Evolutionary conservation across 1,140 invertebrate genomes (phyloP), one percentile per base, ranked within the genome.

Genomic region (Drosophila jambulina): DNA sequence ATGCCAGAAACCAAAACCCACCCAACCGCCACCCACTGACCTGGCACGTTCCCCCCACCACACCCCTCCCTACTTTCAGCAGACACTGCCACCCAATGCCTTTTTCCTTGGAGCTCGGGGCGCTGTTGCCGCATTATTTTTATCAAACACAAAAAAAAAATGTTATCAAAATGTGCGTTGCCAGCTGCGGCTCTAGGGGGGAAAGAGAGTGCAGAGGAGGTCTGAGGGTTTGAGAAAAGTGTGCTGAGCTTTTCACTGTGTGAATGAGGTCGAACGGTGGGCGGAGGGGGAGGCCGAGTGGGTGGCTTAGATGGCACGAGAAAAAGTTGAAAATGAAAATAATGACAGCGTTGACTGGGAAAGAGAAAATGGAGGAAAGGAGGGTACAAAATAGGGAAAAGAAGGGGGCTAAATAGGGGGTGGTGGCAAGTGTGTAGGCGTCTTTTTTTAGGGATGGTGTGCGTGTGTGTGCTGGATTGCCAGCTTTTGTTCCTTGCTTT

Each of bases 81-180:
- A 64, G 62, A 64, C 62, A 61, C 54, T 23, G n/a, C 32, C 34
- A 29, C 36, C 60, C 12, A 40, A 27, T 27, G 25, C 38, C 17
- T 17, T 45, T 48, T 43, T 54, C 53, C 53, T 38, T 54, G 53
- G 58, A 34, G 48, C 77, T 64, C 75, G 72, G 77, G 80, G 84
- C 83, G 84, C 75, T 87, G 83, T 88, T 87, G 84, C 80, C 84
- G 75, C 84, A 87, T 85, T 85, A 84, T 84, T 87, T 77, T 87
- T 83, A 88, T 88, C 84, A 90, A 64, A 78, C 21, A 54, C 21
- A 53, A 32, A 34, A 53, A 23, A 54, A 36, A 54, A 87, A 75
- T 83, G 84, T 87, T 87, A 87, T 87, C 84, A 87, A 88, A 88
- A 88, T 88, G 85, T 88, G 84, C 84, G 84, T 88, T 84, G 85